Base-by-base conservation (phyloP, 2,797 vertebrate genomes). In the Enteromius mattozi region DNA sequence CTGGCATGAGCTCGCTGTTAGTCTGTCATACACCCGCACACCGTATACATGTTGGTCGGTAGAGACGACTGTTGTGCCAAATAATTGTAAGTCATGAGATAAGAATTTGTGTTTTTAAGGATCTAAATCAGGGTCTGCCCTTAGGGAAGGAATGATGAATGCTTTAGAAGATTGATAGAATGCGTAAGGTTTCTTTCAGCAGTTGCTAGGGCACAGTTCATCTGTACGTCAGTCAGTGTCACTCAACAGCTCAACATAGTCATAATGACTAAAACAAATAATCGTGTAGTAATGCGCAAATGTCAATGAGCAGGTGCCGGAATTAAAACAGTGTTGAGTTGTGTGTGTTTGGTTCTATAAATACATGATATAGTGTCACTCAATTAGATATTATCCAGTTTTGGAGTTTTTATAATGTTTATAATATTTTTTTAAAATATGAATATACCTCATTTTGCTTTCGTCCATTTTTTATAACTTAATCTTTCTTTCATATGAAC, bases 51-150 rank as follows among this genome's bases (percentile, higher is more conserved):
- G 66, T 65, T 35, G 30, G 54, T 42, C 65, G 47, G 51, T 65
- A 69, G 76, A 85, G 27, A 59, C 2, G 1, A 63, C 30, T 27
- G 19, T 84, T 49, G 66, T 84, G 66, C 54, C 42, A 82, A 74
- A 82, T 30, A 65, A 70, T 70, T 24, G 69, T 42, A 72, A 84
- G 66, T 79, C 76, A 71, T 51, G 21, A 80, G 68, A 79, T 79
- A 49, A 63, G 30, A 42, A 51, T 40, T 63, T 69, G 63, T 79
- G 56, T 78, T 78, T 68, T 49, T 71, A 72, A 72, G 56, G 68
- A 79, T 72, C 83, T 79, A 84, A 84, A 84, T 80, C 83, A 71
- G 76, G 54, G 83, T 79, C 54, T 72, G 42, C 40, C 83, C 83
- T 72, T 3, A 42, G 77, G 33, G 68, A 84, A 72, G 54, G 69